Conservation (phyloP, 1,140 invertebrate genomes). For the Cherax quadricarinatus region DNA sequence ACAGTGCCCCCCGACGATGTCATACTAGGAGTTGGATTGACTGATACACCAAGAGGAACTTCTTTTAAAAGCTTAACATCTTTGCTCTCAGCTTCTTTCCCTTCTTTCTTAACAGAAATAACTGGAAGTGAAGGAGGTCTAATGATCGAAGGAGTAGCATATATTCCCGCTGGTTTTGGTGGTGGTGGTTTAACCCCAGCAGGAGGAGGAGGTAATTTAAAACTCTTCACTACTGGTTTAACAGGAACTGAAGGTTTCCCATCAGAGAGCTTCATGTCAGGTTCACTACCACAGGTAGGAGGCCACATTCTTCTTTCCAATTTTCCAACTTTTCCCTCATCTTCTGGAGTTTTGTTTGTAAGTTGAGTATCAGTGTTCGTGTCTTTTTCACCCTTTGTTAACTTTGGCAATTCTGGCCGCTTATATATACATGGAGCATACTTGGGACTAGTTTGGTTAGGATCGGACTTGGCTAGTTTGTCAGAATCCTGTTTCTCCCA, state of each 20-base stretch:
- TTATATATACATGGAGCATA: conserved; percentile 93
- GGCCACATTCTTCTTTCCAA: conserved; percentile 80
- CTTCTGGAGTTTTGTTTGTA: conserved; percentile 73
- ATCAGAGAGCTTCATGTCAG: conserved; percentile 75
- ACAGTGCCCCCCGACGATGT: conserved; percentile 19
- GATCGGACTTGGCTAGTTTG: conserved; percentile 67
- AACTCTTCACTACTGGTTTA: conserved; percentile 81
- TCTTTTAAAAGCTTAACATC: not conserved
- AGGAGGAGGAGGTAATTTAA: conserved; percentile 77
- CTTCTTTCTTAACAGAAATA: conserved; percentile 65
- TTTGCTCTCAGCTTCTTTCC: conserved; percentile 34
- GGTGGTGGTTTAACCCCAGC: conserved; percentile 72
- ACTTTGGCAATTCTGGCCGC: conserved; percentile 94
- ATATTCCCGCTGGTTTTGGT: conserved; percentile 79
- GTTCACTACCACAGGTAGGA: conserved; percentile 75
- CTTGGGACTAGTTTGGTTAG: conserved; percentile 87
- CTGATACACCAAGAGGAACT: conserved; percentile 12
- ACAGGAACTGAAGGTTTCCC: conserved; percentile 86
- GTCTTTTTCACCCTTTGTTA: conserved; percentile 77
- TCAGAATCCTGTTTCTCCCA: conserved; percentile 83
- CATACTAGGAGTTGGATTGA: conserved; percentile 13
- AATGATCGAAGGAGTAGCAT: conserved; percentile 80
- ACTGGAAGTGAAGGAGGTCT: conserved; percentile 64
- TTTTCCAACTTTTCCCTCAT: conserved; percentile 72
- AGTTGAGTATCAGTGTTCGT: conserved; percentile 32